Evolutionary conservation across 1,140 invertebrate genomes (phyloP).

Genomic region (Apis cerana): DNA sequence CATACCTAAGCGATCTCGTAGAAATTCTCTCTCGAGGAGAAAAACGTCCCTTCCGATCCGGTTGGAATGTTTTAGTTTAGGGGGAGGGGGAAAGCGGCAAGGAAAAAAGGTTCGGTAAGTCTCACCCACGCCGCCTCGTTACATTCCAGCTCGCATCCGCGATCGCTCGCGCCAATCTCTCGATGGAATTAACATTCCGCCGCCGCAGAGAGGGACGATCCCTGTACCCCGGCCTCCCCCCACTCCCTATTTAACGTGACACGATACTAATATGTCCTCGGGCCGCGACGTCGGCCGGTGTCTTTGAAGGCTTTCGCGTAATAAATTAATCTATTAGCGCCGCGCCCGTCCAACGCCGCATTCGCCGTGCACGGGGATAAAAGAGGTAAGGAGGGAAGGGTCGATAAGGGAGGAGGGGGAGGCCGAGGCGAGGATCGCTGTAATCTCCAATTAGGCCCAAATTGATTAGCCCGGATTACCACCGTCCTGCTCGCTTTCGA

Average conservation of each 20-base stretch:
- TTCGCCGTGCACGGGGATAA: conserved; percentile 33
- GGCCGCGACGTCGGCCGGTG: conserved; percentile 67
- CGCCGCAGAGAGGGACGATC: conserved; percentile 30
- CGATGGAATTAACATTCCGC: conserved; percentile 74
- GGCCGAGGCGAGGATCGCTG: conserved; percentile 54
- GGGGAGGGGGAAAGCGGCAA: background rate
- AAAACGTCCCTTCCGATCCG: background rate
- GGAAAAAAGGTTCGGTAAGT: conserved; percentile 11
- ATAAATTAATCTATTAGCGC: conserved; percentile 81
- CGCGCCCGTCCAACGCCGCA: conserved; percentile 53
- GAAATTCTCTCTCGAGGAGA: too few relatives aligned
- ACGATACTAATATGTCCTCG: conserved; percentile 76
- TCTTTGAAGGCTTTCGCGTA: conserved; percentile 77
- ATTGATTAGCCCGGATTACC: conserved; percentile 79
- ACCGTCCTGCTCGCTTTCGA: conserved; percentile 31
- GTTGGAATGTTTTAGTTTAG: conserved; percentile 9
- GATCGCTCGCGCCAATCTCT: conserved; percentile 34
- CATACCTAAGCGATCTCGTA: too few relatives aligned
- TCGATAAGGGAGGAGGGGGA: background rate
- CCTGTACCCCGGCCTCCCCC: conserved; percentile 15
- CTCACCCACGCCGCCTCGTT: conserved; percentile 43
- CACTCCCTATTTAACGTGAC: conserved; percentile 70
- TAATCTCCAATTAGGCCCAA: conserved; percentile 79
- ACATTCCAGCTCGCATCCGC: conserved; percentile 34
- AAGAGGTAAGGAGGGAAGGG: conserved; percentile 4